Conservation (phyloP, 2,888 invertebrate genomes). For the Gari tellinella region DNA sequence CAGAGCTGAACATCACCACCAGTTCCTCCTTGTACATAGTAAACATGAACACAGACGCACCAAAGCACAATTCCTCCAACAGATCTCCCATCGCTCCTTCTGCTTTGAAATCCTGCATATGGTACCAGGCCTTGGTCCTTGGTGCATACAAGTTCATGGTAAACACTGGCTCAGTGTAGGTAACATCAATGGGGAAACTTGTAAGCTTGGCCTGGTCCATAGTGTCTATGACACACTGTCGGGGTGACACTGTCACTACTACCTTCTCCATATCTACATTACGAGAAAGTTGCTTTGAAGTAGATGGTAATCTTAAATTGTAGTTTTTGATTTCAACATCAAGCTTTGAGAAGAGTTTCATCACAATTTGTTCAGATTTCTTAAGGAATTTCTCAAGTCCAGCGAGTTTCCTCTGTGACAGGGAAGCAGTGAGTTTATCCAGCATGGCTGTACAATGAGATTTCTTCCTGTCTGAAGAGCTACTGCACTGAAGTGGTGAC, state of each 20-base stretch:
- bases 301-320: slow-evolving; percentile 9
- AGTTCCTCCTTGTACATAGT: slow-evolving; percentile 34
- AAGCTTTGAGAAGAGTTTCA: slow-evolving; percentile 2
- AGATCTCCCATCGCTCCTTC: slow-evolving; percentile 4
- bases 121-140: slow-evolving; percentile 33
- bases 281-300: neutral
- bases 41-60: slow-evolving; percentile 16
- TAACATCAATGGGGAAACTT: neutral
- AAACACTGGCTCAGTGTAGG: slow-evolving; percentile 25
- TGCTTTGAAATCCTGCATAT: slow-evolving; percentile 34
- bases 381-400: slow-evolving; percentile 31
- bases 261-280: slow-evolving; percentile 27
- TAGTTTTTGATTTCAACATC: slow-evolving; percentile 13
- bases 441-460: too few species aligned
- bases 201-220: neutral
- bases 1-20: slow-evolving; percentile 28
- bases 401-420: neutral
- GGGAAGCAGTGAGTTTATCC: too few species aligned
- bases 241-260: slow-evolving; percentile 42
- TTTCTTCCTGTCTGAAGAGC: too few species aligned
- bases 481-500: too few species aligned
- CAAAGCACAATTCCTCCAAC: slow-evolving; percentile 9
- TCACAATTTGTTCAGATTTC: slow-evolving; percentile 17
- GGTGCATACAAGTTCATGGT: slow-evolving; percentile 49
- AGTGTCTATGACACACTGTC: slow-evolving; percentile 36